A percentile compares a stretch with the other conserved stretches of the same genome.
Conservation (phyloP, 2,113 vertebrate species). For the Stegostoma tigrinum region DNA sequence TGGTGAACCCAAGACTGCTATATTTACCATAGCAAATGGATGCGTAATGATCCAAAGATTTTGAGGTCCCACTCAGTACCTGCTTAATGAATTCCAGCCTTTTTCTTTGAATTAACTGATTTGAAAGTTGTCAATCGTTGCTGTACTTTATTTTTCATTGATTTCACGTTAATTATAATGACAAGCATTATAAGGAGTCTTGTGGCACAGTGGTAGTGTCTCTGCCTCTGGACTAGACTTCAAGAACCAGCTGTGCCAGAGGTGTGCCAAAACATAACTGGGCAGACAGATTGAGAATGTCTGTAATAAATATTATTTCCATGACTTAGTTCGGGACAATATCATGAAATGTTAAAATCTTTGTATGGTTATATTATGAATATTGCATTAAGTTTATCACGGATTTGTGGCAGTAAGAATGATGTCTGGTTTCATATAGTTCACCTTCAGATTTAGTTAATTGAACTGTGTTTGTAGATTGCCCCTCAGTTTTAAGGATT, state of each 20-base stretch:
- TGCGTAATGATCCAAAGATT: background rate
- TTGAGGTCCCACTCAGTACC: background rate
- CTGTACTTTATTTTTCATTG: background rate
- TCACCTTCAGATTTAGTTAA: background rate
- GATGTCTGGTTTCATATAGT: too few relatives aligned
- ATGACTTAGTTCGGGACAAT: too few relatives aligned
- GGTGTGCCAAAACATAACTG: too few relatives aligned
- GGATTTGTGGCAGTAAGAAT: background rate
- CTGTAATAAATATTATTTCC: too few relatives aligned
- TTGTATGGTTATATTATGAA: background rate
- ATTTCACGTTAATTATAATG: background rate
- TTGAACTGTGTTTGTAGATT: background rate
- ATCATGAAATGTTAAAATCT: background rate
- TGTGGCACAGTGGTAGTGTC: background rate
- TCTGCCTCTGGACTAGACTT: too few relatives aligned
- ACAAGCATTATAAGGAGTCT: background rate
- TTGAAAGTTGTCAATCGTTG: background rate
- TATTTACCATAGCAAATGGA: background rate
- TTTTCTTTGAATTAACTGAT: background rate
- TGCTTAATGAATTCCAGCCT: background rate
- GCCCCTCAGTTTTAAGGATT: background rate
- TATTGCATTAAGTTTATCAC: background rate
- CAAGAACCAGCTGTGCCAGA: too few relatives aligned
- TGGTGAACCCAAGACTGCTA: background rate
- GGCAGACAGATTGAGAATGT: too few relatives aligned